Base-by-base conservation (phyloP, 2,113 vertebrate genomes). In the Xenotilapia longispinis region DNA sequence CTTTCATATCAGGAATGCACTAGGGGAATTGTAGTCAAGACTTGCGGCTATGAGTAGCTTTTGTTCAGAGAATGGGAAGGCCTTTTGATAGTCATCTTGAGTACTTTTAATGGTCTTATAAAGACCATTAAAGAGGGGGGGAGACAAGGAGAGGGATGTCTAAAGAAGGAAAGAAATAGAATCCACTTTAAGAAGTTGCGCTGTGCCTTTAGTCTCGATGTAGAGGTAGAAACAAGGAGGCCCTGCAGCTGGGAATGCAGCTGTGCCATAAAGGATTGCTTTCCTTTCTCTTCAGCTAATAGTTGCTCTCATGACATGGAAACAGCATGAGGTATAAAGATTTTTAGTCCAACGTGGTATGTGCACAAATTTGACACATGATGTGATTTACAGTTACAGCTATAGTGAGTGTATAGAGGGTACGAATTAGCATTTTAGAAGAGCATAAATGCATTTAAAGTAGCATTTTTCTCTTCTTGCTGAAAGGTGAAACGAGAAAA, bases 1-100 rank as follows among this genome's bases (percentile, higher is more conserved):
- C 87, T 93, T 94, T 95, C 92, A 88, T 94, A 91, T 93, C 93
- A 90, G 92, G 90, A 95, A 93, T 94, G 91, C 26, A 75, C 82
- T 87, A 63, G 83, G 82, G 60, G 86, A 88, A 93, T 84, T 42
- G 80, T 54, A 82, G 88, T 81, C 11, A 55, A 70, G 84, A 58
- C 83, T 83, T 87, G 88, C 2, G 85, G 90, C 86, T 55, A 84
- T 23, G 83, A 86, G 81, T 81, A 51, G 87, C 87, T 89, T 94
- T 94, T 92, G 79, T 92, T 90, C 82, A 85, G 82, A 88, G 81
- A 68, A 54, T 36, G 79, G 49, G 63, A 90, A 82, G 80, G 55
- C 53, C 82, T 86, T 68, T 54, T 84, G 82, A 91, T 91, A 84
- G 87, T 63, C 86, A 86, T 92, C 88, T 89, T 80, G 79, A 36